A percentile compares a stretch with the other conserved stretches of the same genome.
Conservation (phyloP, 2,797 vertebrate genomes). For the Aphelocoma californica region DNA sequence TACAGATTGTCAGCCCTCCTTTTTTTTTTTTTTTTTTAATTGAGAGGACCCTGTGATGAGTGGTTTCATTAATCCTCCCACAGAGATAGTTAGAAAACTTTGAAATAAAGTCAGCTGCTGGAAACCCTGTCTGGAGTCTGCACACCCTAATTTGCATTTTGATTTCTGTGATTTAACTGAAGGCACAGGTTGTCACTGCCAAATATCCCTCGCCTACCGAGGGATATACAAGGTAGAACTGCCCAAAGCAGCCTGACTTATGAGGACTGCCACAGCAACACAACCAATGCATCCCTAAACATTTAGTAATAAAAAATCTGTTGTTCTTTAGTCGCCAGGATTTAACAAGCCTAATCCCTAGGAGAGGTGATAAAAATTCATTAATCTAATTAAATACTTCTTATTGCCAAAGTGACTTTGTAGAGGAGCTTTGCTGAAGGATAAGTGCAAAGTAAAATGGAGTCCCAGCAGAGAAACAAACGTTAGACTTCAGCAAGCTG, state of each 20-base stretch:
- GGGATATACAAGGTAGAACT: constrained; percentile 81
- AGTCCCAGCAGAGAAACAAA: constrained; percentile 94
- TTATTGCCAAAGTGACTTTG: constrained; percentile 97
- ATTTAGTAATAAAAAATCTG: constrained; percentile 93
- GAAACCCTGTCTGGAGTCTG: constrained; percentile 64
- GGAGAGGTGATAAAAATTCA: constrained; percentile 95
- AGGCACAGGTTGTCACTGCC: constrained; percentile 83
- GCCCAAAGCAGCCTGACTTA: constrained; percentile 84
- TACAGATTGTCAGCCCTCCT: not conserved
- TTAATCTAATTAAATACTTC: constrained; percentile 99
- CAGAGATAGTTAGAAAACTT: constrained; percentile 61
- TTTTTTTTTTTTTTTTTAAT: not conserved
- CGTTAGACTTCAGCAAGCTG: constrained; percentile 91
- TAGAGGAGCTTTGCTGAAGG: constrained; percentile 95
- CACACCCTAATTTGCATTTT: constrained; percentile 74
- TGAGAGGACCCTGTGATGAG: not conserved
- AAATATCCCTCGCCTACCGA: constrained; percentile 73
- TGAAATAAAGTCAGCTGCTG: constrained; percentile 70
- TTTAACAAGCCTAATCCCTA: constrained; percentile 91
- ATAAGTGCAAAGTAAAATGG: constrained; percentile 98
- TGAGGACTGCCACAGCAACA: constrained; percentile 73
- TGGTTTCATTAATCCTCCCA: constrained; percentile 39
- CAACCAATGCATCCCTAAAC: constrained; percentile 78
- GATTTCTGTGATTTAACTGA: constrained; percentile 78
- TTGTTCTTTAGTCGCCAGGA: constrained; percentile 93